Conservation (phyloP, 2,888 invertebrate genomes). For the Chouioia cunea region DNA sequence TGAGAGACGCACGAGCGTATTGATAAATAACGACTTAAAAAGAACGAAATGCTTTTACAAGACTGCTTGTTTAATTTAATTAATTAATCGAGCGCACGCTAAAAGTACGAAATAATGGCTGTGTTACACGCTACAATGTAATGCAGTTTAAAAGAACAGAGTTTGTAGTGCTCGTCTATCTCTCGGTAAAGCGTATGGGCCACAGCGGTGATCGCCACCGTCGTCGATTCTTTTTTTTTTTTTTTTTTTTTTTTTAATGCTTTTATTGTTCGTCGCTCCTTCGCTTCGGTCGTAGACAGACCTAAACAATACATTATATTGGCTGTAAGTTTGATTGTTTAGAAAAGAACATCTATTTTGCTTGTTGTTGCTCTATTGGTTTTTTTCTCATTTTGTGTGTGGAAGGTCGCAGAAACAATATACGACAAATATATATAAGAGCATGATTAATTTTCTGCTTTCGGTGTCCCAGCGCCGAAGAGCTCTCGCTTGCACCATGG, state of each 20-base stretch:
- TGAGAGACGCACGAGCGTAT: slow-evolving; percentile 39
- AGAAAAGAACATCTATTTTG: slow-evolving; percentile 6
- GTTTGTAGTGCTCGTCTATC: slow-evolving; percentile 35
- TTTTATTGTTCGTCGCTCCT: slow-evolving; percentile 39
- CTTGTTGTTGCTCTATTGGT: slow-evolving; percentile 20
- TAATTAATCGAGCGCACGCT: too few relatives aligned
- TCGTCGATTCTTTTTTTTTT: slow-evolving; percentile 38
- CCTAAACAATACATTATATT: slow-evolving; percentile 54
- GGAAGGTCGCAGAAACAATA: slow-evolving; percentile 44
- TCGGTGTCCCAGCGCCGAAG: slow-evolving; percentile 62
- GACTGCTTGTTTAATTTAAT: slow-evolving; percentile 2
- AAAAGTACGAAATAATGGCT: too few relatives aligned
- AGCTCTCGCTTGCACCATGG: slow-evolving; percentile 62
- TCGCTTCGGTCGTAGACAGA: slow-evolving; percentile 44
- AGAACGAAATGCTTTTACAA: slow-evolving; percentile 3
- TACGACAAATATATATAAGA: slow-evolving; percentile 40
- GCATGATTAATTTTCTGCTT: slow-evolving; percentile 51
- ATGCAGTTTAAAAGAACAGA: slow-evolving; percentile 1
- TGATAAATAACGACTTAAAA: neutral
- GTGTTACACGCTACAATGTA: too few relatives aligned
- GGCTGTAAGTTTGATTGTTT: slow-evolving; percentile 26
- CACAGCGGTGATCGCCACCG: slow-evolving; percentile 42
- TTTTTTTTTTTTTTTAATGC: slow-evolving; percentile 30
- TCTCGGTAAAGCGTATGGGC: slow-evolving; percentile 35
- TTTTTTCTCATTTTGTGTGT: slow-evolving; percentile 21